Evolutionary conservation across 2,888 invertebrate genomes (phyloP).

Genomic region (Dendrolimus pini): DNA sequence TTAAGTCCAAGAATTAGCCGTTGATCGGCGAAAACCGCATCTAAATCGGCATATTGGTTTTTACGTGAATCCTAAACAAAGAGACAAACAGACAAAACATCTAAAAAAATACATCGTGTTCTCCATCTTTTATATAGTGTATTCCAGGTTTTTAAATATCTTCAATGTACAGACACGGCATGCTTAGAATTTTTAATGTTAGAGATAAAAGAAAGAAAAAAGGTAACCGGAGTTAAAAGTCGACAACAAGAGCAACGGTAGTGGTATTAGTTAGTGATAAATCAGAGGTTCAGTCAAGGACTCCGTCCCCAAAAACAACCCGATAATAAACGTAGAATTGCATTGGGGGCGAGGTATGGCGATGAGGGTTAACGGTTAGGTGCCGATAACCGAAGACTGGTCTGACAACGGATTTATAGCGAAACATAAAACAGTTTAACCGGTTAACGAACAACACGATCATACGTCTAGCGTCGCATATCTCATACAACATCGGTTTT

Average conservation of each 20-base stretch:
- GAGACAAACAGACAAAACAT: too few relatives aligned
- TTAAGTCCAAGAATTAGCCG: too few relatives aligned
- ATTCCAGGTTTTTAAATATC: too few relatives aligned
- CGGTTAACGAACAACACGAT: constrained; percentile 17
- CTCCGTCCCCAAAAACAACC: constrained; percentile 23
- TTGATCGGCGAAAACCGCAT: too few relatives aligned
- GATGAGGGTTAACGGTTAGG: constrained; percentile 24
- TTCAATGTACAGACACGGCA: too few relatives aligned
- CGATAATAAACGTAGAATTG: constrained; percentile 22
- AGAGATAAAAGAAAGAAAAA: neutral
- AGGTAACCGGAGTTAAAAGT: neutral
- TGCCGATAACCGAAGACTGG: constrained; percentile 33
- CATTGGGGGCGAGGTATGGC: constrained; percentile 14
- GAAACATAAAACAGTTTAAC: constrained; percentile 20
- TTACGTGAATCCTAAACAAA: too few relatives aligned
- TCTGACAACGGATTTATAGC: constrained; percentile 32
- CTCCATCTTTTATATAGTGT: too few relatives aligned
- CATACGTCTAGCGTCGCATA: constrained; percentile 1
- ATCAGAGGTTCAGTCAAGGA: constrained; percentile 18
- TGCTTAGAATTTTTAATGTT: too few relatives aligned
- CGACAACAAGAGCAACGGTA: neutral
- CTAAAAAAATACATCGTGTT: too few relatives aligned
- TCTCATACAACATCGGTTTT: neutral
- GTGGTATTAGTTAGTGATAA: constrained; percentile 15
- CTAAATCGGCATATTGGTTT: too few relatives aligned